Evolutionary conservation across 2,113 vertebrate species (phyloP).

Genomic region (Dipodomys ordii): DNA sequence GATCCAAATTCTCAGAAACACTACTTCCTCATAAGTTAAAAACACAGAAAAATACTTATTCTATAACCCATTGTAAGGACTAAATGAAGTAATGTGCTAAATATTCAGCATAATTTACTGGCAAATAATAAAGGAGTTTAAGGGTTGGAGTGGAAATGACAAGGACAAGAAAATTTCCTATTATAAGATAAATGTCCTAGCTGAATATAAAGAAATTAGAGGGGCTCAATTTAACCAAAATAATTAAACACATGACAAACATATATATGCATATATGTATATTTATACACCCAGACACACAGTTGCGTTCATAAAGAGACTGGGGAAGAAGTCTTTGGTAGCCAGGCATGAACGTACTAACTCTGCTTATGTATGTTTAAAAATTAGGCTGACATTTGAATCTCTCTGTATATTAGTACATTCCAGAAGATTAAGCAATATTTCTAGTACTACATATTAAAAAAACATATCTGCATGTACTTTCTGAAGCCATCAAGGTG

Average conservation of each 20-base stretch:
- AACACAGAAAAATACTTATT: neutral
- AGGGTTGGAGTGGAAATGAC: slow-evolving; percentile 1
- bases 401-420: slow-evolving; percentile 42
- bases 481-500: slow-evolving; percentile 65
- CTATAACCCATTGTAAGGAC: neutral
- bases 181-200: neutral
- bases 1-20: slow-evolving; percentile 27
- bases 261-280: neutral
- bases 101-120: neutral
- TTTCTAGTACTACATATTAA: slow-evolving; percentile 47
- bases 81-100: slow-evolving; percentile 7
- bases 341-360: slow-evolving; percentile 47
- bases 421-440: slow-evolving; percentile 64
- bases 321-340: neutral
- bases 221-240: slow-evolving; percentile 8
- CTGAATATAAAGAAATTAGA: slow-evolving; percentile 30
- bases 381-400: slow-evolving; percentile 62
- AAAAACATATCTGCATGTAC: slow-evolving; percentile 74
- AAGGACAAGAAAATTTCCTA: slow-evolving; percentile 16
- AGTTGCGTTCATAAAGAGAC: neutral
- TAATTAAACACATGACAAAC: neutral
- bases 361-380: slow-evolving; percentile 28
- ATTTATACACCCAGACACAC: neutral
- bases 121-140: neutral
- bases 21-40: slow-evolving; percentile 27